Evolutionary conservation across 2,888 invertebrate genomes (phyloP).

Genomic region (Coelinius sp.): DNA sequence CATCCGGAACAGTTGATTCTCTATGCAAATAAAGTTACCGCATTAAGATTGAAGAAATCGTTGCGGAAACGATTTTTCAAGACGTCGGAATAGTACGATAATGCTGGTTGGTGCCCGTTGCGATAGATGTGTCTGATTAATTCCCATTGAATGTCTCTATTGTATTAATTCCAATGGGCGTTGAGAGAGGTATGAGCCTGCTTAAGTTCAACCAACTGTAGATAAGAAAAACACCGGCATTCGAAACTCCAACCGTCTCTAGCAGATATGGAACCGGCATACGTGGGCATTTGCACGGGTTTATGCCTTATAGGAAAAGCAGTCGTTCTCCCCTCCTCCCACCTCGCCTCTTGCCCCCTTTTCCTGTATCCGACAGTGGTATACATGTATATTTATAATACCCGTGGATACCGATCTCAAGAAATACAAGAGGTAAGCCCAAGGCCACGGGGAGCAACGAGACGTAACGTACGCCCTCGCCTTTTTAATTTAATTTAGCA

Average conservation of each 20-base stretch:
- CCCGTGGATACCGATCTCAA: slow-evolving; percentile 61
- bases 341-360: slow-evolving; percentile 17
- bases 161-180: slow-evolving; percentile 61
- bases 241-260: slow-evolving; percentile 29
- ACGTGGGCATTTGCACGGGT: slow-evolving; percentile 39
- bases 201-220: slow-evolving; percentile 32
- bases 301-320: slow-evolving; percentile 26
- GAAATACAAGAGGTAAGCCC: slow-evolving; percentile 50
- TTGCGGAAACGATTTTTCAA: slow-evolving; percentile 7
- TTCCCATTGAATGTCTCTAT: slow-evolving; percentile 69
- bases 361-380: slow-evolving; percentile 44
- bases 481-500: background rate
- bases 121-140: slow-evolving; percentile 62
- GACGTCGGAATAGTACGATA: background rate
- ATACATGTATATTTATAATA: slow-evolving; percentile 63
- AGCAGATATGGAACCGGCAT: slow-evolving; percentile 55
- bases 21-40: background rate
- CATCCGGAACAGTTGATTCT: background rate
- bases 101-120: background rate
- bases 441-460: slow-evolving; percentile 47
- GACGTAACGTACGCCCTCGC: slow-evolving; percentile 26
- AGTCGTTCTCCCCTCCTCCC: background rate
- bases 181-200: slow-evolving; percentile 31
- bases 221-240: slow-evolving; percentile 53
- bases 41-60: background rate